phyloP scores from a whole-genome alignment of 2,888 invertebrate species.

The Sarcophaga rosellei region DNA sequence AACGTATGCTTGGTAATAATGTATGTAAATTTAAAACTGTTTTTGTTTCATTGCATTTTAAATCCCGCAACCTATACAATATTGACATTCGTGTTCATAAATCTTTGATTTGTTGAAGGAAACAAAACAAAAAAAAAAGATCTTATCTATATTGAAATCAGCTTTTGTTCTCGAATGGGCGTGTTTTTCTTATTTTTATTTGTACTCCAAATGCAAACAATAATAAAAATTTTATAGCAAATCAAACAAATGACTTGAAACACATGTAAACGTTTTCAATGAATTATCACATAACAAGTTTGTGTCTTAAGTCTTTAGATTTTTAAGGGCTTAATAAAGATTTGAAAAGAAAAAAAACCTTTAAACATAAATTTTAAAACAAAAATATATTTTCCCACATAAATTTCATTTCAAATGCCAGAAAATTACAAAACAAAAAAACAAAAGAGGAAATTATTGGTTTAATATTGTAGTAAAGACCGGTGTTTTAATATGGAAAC shows the following conservation, averaged over 20 bases:
- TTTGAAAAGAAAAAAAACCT: slow-evolving; percentile 8
- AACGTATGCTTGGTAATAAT: too few relatives aligned
- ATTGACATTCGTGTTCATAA: too few relatives aligned
- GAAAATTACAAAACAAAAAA: background rate
- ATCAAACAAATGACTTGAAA: slow-evolving; percentile 23
- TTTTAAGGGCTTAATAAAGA: background rate
- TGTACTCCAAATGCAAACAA: too few relatives aligned
- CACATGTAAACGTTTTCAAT: background rate
- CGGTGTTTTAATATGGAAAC: background rate
- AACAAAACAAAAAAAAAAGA: too few relatives aligned
- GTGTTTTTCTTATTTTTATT: too few relatives aligned
- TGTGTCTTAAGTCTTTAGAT: slow-evolving; percentile 21
- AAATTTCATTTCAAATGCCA: slow-evolving; percentile 11
- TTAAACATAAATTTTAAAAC: background rate
- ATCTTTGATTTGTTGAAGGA: too few relatives aligned
- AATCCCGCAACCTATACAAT: too few relatives aligned
- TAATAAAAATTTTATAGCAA: background rate
- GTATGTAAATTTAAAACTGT: too few relatives aligned
- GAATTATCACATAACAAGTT: background rate
- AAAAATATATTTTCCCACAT: slow-evolving; percentile 29
- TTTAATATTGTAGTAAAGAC: background rate
- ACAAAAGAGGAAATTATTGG: too few relatives aligned
- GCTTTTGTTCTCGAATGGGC: background rate
- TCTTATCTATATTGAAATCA: too few relatives aligned
- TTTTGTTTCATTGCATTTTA: too few relatives aligned